These are phyloP conservation scores for Progne subis DNA, from an alignment of 2,113 vertebrate genomes.

Conservation along the genomic window DNA sequence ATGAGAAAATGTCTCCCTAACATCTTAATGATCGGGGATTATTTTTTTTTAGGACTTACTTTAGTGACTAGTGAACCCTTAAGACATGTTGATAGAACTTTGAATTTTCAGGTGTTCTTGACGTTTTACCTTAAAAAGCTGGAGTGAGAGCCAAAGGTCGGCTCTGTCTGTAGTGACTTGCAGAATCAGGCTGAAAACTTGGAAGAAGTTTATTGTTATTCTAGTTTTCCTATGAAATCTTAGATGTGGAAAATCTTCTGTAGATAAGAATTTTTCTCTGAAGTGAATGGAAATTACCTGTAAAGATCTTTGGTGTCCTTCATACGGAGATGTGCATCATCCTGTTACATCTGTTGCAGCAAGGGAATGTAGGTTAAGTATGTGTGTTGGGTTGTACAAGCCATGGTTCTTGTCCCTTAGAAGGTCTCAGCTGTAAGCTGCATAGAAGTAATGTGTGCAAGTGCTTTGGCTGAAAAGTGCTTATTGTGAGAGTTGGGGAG, in stretches of 20 bases:
- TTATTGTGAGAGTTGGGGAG: neutral
- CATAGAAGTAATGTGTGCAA: neutral
- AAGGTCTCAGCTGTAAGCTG: neutral
- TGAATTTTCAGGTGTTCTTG: neutral
- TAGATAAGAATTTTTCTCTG: neutral
- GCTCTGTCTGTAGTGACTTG: neutral
- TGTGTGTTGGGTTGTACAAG: neutral
- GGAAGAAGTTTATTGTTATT: neutral
- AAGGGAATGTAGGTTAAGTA: neutral
- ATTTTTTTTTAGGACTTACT: neutral
- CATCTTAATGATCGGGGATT: neutral
- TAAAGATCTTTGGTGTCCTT: neutral
- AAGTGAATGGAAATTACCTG: neutral
- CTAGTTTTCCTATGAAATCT: neutral
- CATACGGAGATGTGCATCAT: neutral
- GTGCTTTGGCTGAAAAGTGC: neutral
- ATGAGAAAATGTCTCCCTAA: neutral
- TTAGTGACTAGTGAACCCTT: neutral
- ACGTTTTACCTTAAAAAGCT: neutral
- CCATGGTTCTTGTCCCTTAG: neutral
- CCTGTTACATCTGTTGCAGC: neutral
- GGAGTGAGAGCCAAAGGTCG: neutral
- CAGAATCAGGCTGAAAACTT: neutral
- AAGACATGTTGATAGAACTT: neutral
- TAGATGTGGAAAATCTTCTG: neutral